A percentile compares a stretch with the other conserved stretches of the same genome.
phyloP scores from a whole-genome alignment of 1,140 invertebrate species.

The Bombus waltoni region DNA sequence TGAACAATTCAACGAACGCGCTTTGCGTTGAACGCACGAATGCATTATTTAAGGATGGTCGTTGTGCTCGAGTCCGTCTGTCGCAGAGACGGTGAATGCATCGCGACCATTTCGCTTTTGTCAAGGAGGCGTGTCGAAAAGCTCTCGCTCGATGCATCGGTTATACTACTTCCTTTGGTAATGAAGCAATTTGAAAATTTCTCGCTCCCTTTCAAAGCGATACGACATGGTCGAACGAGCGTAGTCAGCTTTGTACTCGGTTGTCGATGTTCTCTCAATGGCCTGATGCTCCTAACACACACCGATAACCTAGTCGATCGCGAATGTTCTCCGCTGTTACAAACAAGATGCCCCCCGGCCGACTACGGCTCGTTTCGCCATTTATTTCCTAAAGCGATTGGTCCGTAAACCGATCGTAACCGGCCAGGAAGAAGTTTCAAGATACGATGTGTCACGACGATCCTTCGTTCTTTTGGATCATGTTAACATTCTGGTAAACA shows the following conservation, averaged over 20 bases:
- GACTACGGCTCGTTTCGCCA: neutral
- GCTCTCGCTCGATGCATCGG: neutral
- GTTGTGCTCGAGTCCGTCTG: neutral
- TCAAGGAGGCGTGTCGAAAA: neutral
- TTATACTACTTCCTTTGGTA: slow-evolving; percentile 28
- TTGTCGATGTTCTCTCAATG: slow-evolving; percentile 30
- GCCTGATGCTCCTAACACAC: neutral
- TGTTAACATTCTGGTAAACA: too few relatives aligned
- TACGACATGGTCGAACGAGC: slow-evolving; percentile 37
- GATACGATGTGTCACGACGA: neutral
- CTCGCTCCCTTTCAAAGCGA: slow-evolving; percentile 41
- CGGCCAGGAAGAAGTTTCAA: neutral
- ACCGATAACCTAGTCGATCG: slow-evolving; percentile 46
- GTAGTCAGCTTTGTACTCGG: slow-evolving; percentile 31
- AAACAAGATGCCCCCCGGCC: neutral
- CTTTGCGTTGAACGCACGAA: neutral
- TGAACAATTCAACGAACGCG: neutral
- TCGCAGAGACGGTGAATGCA: neutral
- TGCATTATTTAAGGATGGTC: neutral
- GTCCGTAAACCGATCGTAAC: neutral
- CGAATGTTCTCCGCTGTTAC: slow-evolving; percentile 19
- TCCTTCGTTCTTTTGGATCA: neutral
- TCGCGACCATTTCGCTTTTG: neutral
- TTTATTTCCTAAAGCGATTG: slow-evolving; percentile 3
- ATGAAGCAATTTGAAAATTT: slow-evolving; percentile 48